Base-by-base conservation (phyloP, 2,888 invertebrate genomes). In the Notodromas monacha region DNA sequence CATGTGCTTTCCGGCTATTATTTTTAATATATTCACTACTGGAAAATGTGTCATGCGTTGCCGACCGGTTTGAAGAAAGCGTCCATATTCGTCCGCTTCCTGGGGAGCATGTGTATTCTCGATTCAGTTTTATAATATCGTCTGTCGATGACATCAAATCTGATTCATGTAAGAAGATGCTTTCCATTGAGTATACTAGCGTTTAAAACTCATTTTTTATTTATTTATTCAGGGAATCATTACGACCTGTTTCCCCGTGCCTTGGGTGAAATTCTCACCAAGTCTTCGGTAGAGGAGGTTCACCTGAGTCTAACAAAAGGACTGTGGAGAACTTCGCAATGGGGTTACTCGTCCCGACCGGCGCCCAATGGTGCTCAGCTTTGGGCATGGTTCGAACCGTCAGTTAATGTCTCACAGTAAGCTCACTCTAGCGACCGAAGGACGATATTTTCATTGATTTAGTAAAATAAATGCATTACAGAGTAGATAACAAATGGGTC, bases 321-420 rank as follows among this genome's bases (percentile, higher is more conserved):
- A 0, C 55, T 77, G 32, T 96, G 92, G 92, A 63, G 70, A 36
- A 69, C 84, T 47, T 65, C 70, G 39, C 63, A 65, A 33, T 96
- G 89, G 89, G 89, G 89, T 1, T 81, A 81, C 51, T 84, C 86
- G 3, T 61, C 74, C 15, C 50, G 65, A 8, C 72, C 77, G 47
- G 72, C 81, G 3, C 70, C 84, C 0, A 73, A 84, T 2, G 92
- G 92, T 4, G 84, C 81, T 2, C 81, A 89, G 48, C 56, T 89
- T 0, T 76, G 72, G 60, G 77, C 73, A 0, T 86, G 86, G 81
- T 89, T 96, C 45, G 59, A 62, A 12, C 11, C 10, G 12, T 6
- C 6, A 35, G 49, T 58, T 12, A 52, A 60, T 33, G 61, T 64
- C 2, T 39, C 43, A 30, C 56, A 51, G 54, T 54, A 43, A 43